Evolutionary conservation across 2,888 invertebrate species (phyloP), one percentile per base, ranked within the genome.

Genomic region (Drosophila neotestacea): DNA sequence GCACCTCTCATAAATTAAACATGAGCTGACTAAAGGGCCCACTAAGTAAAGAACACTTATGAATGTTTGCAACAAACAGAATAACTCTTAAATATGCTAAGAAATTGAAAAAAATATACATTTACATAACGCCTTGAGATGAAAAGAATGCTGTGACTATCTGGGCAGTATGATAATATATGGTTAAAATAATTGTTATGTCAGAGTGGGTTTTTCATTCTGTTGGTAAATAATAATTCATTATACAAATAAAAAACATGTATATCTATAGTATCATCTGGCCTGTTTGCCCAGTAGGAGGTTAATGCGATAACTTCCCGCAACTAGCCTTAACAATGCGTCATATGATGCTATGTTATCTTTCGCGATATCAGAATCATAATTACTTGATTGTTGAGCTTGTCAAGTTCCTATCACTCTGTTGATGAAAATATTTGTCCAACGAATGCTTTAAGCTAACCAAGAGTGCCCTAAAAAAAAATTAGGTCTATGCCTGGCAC

Each of bases 241-340:
- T 30, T 41, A 10, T 7, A 16, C 16, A 28, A 22, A 22, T 47
- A 42, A 39, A 6, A n/a, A 30, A 6, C 27, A 32, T 39, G 16
- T 41, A 30, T 39, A 30, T 42, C 9, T 36, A 28, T 51, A 41
- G 50, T 61, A 76, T 16, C 46, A 73, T 38, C 44, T 39, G 83
- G 66, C 50, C 69, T 86, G 59, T 86, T 83, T 80, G 66, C 16
- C 44, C n/a, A 65, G 55, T 11, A 38, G 64, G 41, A 81, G 82
- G 71, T 79, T 71, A 69, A 41, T 44, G 63, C 47, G 79, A 85
- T 81, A 78, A 84, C 34, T 54, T 36, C 27, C 13, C 22, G 61
- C 16, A 51, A 39, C 42, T 60, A 30, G 28, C 10, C 39, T 54
- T 4, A 62, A 47, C 47, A 74, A 68, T 75, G 69, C 61, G 75